phyloP scores from a whole-genome alignment of 2,797 vertebrate genomes.

The Erpetoichthys calabaricus region DNA sequence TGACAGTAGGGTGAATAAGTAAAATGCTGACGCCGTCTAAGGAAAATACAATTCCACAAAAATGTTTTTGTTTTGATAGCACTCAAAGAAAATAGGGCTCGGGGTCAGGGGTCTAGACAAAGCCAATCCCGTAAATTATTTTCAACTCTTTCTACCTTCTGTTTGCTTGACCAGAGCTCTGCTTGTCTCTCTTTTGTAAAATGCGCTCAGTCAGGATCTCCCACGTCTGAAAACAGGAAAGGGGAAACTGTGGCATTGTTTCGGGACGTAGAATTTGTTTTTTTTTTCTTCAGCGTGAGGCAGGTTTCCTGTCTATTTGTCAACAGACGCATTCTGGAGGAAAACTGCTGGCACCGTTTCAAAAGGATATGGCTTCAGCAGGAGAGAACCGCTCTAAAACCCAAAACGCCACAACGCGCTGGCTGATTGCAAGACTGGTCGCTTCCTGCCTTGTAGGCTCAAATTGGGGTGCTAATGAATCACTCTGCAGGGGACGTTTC shows the following conservation, averaged over 20 bases:
- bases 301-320: constrained; percentile 14
- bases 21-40: background rate
- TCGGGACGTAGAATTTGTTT: background rate
- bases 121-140: constrained; percentile 1
- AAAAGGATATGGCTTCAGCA: constrained; percentile 28
- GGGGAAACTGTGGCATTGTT: background rate
- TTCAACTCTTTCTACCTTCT: background rate
- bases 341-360: constrained; percentile 22
- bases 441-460: constrained; percentile 12
- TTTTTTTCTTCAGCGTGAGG: constrained; percentile 1
- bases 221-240: constrained; percentile 3
- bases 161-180: background rate
- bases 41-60: background rate
- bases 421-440: constrained; percentile 21
- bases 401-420: constrained; percentile 18
- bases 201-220: constrained; percentile 1
- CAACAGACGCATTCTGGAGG: constrained; percentile 28
- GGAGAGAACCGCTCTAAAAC: constrained; percentile 27
- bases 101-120: constrained; percentile 1
- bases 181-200: background rate
- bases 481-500: too few species aligned
- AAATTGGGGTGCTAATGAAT: too few species aligned
- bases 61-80: constrained; percentile 1
- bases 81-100: background rate
- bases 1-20: background rate